Evolutionary conservation across 1,140 invertebrate genomes (phyloP).

Genomic region (Aphelinus atriplicis): DNA sequence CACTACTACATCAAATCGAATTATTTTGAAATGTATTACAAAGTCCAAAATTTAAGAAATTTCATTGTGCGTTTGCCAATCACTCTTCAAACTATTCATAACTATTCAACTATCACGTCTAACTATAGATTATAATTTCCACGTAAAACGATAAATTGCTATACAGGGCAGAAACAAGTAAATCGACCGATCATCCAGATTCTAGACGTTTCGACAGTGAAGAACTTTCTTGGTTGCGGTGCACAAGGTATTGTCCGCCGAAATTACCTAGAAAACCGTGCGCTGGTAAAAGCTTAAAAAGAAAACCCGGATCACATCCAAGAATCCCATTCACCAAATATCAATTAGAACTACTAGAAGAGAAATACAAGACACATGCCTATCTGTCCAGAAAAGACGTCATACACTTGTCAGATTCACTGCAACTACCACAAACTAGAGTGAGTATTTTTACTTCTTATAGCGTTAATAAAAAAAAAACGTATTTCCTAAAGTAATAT

Average conservation of each 20-base stretch:
- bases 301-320: conserved; percentile 70
- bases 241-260: conserved; percentile 79
- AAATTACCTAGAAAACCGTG: conserved; percentile 75
- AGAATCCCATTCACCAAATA: conserved; percentile 73
- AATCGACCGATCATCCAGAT: neutral
- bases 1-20: too few species aligned
- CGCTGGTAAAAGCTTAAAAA: conserved; percentile 57
- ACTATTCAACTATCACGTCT: too few species aligned
- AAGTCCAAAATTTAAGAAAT: too few species aligned
- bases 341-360: conserved; percentile 70
- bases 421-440: conserved; percentile 72
- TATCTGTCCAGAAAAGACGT: conserved; percentile 73
- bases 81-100: too few species aligned
- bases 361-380: conserved; percentile 69
- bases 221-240: conserved; percentile 74
- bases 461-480: neutral
- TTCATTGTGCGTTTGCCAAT: too few species aligned
- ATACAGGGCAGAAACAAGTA: conserved; percentile 41
- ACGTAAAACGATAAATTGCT: too few species aligned
- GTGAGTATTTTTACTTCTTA: conserved; percentile 59
- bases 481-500: conserved; percentile 4
- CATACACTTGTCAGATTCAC: conserved; percentile 65
- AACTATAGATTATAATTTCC: too few species aligned
- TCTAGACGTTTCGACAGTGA: conserved; percentile 52
- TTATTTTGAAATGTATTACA: too few species aligned